A percentile compares a stretch with the other conserved stretches of the same genome.
These are phyloP conservation scores for Lysandra bellargus DNA, from an alignment of 2,888 invertebrate genomes.

Conservation along the genomic window DNA sequence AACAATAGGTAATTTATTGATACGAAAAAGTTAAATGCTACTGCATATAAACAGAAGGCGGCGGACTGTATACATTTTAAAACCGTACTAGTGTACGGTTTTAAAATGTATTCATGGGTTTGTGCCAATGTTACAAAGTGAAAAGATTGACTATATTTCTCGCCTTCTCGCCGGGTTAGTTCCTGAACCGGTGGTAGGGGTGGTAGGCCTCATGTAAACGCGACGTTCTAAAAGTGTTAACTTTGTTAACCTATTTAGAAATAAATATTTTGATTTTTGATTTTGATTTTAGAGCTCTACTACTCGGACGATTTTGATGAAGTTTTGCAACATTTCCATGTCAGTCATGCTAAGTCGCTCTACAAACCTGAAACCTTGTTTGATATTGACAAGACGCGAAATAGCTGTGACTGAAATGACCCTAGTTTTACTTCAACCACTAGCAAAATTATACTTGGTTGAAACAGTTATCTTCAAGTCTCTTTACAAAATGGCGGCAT, in stretches of 20 bases:
- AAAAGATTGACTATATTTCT: neutral
- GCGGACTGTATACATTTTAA: neutral
- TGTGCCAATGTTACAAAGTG: neutral
- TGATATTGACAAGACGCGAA: too few species aligned
- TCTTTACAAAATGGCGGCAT: too few species aligned
- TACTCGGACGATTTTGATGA: neutral
- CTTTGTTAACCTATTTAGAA: too few species aligned
- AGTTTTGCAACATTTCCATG: neutral
- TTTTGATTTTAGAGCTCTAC: too few species aligned
- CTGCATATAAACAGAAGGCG: neutral
- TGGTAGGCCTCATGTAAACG: too few species aligned
- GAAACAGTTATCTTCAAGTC: too few species aligned
- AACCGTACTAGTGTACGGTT: too few species aligned
- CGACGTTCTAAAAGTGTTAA: too few species aligned
- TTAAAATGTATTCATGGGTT: neutral
- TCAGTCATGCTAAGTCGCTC: neutral
- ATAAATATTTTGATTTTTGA: too few species aligned
- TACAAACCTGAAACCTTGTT: neutral
- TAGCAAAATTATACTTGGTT: neutral
- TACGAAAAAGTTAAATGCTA: constrained; percentile 13
- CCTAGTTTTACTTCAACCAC: neutral
- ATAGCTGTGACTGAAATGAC: neutral
- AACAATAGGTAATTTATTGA: constrained; percentile 12
- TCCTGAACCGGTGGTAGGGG: too few species aligned
- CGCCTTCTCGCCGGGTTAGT: too few species aligned